A percentile compares a stretch with the other conserved stretches of the same genome.
phyloP scores from a whole-genome alignment of 2,113 vertebrate genomes.

The Brienomyrus longianalis region DNA sequence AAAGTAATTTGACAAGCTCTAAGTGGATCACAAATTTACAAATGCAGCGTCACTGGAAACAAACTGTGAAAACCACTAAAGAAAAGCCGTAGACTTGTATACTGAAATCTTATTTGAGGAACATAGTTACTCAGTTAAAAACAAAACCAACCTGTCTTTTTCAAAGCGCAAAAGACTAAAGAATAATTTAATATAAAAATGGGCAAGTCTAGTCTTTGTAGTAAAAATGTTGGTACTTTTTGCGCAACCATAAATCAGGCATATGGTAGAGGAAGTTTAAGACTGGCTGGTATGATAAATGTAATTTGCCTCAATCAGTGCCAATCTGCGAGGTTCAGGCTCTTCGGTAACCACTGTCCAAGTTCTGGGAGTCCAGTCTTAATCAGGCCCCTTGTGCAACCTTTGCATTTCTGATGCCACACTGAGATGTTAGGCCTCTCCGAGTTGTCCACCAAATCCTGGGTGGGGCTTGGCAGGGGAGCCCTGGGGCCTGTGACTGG shows the following conservation, averaged over 20 bases:
- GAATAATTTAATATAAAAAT: background rate
- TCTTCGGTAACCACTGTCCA: background rate
- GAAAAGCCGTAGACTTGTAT: background rate
- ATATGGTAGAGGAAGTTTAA: background rate
- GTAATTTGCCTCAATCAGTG: background rate
- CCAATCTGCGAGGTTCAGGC: background rate
- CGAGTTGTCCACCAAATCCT: background rate
- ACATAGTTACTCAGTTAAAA: background rate
- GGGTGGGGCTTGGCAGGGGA: background rate
- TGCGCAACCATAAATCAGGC: background rate
- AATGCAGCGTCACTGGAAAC: background rate
- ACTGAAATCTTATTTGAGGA: background rate
- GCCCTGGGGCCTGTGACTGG: constrained; percentile 6
- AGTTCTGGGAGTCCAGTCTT: background rate
- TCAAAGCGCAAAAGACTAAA: background rate
- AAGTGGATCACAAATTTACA: background rate
- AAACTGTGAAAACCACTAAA: background rate
- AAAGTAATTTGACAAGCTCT: background rate
- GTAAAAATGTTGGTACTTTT: background rate
- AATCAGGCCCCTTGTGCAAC: background rate
- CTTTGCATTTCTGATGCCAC: background rate
- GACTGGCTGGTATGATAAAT: background rate
- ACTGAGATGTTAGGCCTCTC: background rate
- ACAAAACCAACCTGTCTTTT: background rate
- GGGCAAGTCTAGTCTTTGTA: background rate